A percentile compares a stretch with the other conserved stretches of the same genome.
Evolutionary conservation across 2,113 vertebrate species (phyloP).

Genomic region (Anas platyrhynchos): DNA sequence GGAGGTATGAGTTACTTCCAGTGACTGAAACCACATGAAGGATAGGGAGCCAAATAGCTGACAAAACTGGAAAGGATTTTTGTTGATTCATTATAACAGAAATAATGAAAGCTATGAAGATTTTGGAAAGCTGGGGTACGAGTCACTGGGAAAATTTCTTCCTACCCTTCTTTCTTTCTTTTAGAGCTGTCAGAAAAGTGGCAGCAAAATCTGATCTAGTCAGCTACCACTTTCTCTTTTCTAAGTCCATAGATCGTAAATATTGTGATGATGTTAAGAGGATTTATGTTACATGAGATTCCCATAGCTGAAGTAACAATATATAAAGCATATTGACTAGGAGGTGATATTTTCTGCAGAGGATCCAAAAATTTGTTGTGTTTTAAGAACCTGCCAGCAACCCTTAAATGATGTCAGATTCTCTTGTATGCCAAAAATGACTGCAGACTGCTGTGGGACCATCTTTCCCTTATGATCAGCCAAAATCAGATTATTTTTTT

Average conservation of each 20-base stretch:
- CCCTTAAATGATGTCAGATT: constrained; percentile 60
- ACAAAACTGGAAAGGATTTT: constrained; percentile 18
- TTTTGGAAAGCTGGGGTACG: neutral
- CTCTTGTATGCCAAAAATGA: constrained; percentile 63
- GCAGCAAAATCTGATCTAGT: neutral
- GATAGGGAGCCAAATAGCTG: constrained; percentile 31
- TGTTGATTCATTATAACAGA: neutral
- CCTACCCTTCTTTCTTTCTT: neutral
- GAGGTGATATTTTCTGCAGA: constrained; percentile 46
- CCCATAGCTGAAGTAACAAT: constrained; percentile 31
- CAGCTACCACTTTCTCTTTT: neutral
- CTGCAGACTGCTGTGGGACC: constrained; percentile 63
- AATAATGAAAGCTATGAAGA: constrained; percentile 2
- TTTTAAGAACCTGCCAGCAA: constrained; percentile 57
- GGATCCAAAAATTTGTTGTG: constrained; percentile 51
- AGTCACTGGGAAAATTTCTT: neutral
- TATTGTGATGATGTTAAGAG: neutral
- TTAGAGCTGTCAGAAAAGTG: neutral
- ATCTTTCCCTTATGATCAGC: constrained; percentile 43
- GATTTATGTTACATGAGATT: neutral
- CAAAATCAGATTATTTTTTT: constrained; percentile 36
- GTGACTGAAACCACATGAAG: constrained; percentile 9
- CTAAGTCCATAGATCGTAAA: constrained; percentile 5
- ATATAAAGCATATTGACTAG: constrained; percentile 1
- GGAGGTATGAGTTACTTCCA: constrained; percentile 47